A percentile compares a stretch with the other conserved stretches of the same genome.
phyloP scores from a whole-genome alignment of 92 coral and sea anemone species.

The Phenganax marumi region DNA sequence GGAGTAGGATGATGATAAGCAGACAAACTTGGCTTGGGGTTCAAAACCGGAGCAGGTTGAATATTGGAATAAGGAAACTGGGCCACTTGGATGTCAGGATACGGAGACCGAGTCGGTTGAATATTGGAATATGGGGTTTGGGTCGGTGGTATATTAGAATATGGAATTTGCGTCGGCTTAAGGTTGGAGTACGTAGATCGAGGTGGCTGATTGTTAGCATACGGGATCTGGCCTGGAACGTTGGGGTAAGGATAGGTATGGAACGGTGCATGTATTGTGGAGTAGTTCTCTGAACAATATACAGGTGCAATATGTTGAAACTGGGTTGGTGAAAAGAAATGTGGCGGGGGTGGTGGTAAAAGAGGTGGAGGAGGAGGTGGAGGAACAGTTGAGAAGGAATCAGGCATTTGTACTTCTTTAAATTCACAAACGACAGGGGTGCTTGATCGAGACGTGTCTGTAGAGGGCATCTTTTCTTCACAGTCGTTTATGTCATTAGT shows the following conservation, averaged over 20 bases:
- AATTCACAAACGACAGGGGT: background rate
- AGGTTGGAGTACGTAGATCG: too few relatives aligned
- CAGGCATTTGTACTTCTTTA: background rate
- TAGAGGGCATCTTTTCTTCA: background rate
- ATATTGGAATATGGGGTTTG: too few relatives aligned
- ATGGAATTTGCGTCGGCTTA: too few relatives aligned
- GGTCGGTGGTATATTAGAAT: too few relatives aligned
- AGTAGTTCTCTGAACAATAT: background rate
- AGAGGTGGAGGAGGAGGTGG: conserved; percentile 8
- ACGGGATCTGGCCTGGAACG: too few relatives aligned
- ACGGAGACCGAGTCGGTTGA: too few relatives aligned
- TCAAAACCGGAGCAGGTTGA: background rate
- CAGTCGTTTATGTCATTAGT: background rate
- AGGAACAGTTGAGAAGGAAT: background rate
- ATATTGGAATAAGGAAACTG: background rate
- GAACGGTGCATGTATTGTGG: background rate
- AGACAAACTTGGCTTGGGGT: background rate
- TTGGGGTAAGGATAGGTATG: background rate
- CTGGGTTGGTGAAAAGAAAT: too few relatives aligned
- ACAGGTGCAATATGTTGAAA: background rate
- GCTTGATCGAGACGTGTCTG: conserved; percentile 7
- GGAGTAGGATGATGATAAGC: background rate
- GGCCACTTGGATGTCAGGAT: too few relatives aligned
- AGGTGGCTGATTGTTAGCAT: too few relatives aligned
- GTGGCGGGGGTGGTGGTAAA: conserved; percentile 2